Evolutionary conservation across 1,140 invertebrate genomes (phyloP).

Genomic region (Scaptomyza graminum): DNA sequence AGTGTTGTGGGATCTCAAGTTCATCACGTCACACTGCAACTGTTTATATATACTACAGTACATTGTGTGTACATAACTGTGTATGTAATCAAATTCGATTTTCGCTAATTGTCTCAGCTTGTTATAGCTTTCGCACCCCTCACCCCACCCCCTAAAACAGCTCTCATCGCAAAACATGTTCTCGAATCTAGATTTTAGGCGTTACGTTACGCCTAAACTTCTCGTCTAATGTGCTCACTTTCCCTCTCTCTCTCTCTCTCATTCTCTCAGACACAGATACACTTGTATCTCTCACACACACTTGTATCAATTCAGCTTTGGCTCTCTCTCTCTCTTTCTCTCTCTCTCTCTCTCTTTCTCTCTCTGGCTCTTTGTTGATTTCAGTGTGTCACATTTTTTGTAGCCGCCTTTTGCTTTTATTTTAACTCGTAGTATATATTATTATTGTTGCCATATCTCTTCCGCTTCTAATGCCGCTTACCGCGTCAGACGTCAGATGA

Average conservation of each 20-base stretch:
- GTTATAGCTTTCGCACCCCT: background rate
- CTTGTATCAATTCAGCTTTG: background rate
- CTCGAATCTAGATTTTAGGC: constrained; percentile 58
- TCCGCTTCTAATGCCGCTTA: constrained; percentile 67
- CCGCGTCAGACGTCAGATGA: constrained; percentile 56
- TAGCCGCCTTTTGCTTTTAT: constrained; percentile 53
- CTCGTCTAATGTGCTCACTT: constrained; percentile 17
- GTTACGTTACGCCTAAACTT: constrained; percentile 56
- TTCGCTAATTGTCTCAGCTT: constrained; percentile 65
- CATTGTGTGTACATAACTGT: constrained; percentile 60
- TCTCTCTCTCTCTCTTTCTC: background rate
- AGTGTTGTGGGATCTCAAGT: constrained; percentile 37
- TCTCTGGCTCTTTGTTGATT: constrained; percentile 31
- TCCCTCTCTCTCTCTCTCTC: background rate
- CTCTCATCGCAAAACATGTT: constrained; percentile 52
- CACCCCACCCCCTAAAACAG: too few species aligned
- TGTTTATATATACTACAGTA: background rate
- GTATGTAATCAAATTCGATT: constrained; percentile 78
- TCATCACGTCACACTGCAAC: constrained; percentile 34
- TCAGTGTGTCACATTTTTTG: constrained; percentile 74
- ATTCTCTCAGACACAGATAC: background rate
- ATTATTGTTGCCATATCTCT: constrained; percentile 69
- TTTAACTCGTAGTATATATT: constrained; percentile 59
- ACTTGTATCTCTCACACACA: background rate
- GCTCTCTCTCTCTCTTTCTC: background rate